Conservation (phyloP, 2,888 invertebrate genomes). For the Anthoptus insignis region DNA sequence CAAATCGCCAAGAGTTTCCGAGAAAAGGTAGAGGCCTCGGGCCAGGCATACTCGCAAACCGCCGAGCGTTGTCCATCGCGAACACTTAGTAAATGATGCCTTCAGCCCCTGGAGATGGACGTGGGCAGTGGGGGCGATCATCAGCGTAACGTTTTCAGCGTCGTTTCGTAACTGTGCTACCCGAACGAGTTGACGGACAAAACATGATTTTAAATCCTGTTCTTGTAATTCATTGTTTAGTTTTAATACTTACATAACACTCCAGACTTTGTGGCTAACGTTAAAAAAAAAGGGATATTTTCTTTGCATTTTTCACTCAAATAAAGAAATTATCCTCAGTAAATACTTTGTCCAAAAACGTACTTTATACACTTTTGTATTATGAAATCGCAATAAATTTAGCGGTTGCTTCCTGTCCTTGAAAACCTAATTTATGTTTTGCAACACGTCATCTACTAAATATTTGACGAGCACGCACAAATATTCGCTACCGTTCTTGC, state of each 20-base stretch:
- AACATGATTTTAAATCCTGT: constrained; percentile 21
- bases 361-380: neutral
- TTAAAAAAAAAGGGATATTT: no score
- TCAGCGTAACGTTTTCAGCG: constrained; percentile 73
- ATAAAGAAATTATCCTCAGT: no score
- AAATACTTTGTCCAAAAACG: no score
- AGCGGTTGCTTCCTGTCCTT: neutral
- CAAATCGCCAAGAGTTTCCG: constrained; percentile 94
- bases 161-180: constrained; percentile 71
- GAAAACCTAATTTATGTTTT: neutral
- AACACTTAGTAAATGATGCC: constrained; percentile 63
- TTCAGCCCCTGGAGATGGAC: constrained; percentile 65
- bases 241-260: no score
- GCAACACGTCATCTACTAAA: constrained; percentile 2
- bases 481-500: constrained; percentile 39
- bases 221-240: neutral
- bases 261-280: no score
- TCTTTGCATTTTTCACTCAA: no score
- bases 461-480: constrained; percentile 24
- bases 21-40: constrained; percentile 91
- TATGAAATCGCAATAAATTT: neutral
- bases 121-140: constrained; percentile 71
- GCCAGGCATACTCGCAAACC: constrained; percentile 91
- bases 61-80: constrained; percentile 78
- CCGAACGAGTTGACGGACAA: constrained; percentile 60